Evolutionary conservation across 1,140 invertebrate genomes (phyloP).

Genomic region (Nebria ingens): DNA sequence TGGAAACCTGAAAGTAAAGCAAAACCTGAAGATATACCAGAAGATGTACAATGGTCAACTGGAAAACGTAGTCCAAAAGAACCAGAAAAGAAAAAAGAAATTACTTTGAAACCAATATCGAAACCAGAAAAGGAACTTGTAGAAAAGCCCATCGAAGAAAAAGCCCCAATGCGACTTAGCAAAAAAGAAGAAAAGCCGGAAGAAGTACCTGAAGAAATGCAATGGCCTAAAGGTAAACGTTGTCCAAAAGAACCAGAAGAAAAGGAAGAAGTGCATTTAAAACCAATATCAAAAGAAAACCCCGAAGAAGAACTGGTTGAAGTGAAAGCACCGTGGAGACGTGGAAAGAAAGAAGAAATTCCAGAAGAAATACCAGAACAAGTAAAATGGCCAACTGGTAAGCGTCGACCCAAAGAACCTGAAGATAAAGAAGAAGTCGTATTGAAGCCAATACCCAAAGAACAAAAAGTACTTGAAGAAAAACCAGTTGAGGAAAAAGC

Average conservation of each 20-base stretch:
- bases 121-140: slow-evolving; percentile 23
- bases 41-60: slow-evolving; percentile 14
- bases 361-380: slow-evolving; percentile 23
- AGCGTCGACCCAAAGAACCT: slow-evolving; percentile 22
- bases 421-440: slow-evolving; percentile 22
- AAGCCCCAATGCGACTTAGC: slow-evolving; percentile 12
- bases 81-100: slow-evolving; percentile 31
- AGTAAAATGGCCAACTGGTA: slow-evolving; percentile 19
- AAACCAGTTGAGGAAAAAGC: slow-evolving; percentile 18
- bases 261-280: slow-evolving; percentile 31
- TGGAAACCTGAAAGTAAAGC: slow-evolving; percentile 26
- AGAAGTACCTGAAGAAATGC: slow-evolving; percentile 21
- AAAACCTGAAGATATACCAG: slow-evolving; percentile 18
- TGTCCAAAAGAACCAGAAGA: slow-evolving; percentile 29
- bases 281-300: slow-evolving; percentile 32
- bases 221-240: slow-evolving; percentile 30
- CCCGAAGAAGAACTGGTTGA: slow-evolving; percentile 19
- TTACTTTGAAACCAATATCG: slow-evolving; percentile 35
- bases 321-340: slow-evolving; percentile 18
- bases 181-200: slow-evolving; percentile 20
- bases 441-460: slow-evolving; percentile 22
- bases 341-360: slow-evolving; percentile 17
- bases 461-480: slow-evolving; percentile 22
- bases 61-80: slow-evolving; percentile 17
- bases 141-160: slow-evolving; percentile 13